Evolutionary conservation across 1,140 invertebrate species (phyloP), one percentile per base, ranked within the genome.

Genomic region (Eulimnadia texana): DNA sequence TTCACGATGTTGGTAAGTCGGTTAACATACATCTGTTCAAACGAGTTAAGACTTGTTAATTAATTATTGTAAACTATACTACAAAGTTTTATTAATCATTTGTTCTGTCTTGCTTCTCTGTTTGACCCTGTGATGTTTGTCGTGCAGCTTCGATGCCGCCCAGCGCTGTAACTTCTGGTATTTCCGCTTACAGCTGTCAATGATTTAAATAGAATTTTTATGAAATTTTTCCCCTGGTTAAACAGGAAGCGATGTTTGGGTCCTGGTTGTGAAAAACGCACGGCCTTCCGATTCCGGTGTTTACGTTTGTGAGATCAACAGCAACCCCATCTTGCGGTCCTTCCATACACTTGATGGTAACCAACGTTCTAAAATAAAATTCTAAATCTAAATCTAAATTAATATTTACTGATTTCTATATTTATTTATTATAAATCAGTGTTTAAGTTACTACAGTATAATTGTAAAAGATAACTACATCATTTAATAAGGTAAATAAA

Each of bases 251-350:
- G 85, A 88, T 68, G 85, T 88, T 13, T 90, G 86, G 86, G 84
- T 88, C 25, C 75, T 90, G n/a, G 79, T 84, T 49, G 86, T 90
- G 66, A 82, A 82, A 66, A 73, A 77, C 24, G 78, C 82, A 1
- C 81, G 78, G 66, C 70, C 79, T 2, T 76, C 76, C 6, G 88
- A 90, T 70, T 79, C 84, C 3, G 88, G 86, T 2, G 75, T 86
- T 6, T 90, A 90, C 68, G 80, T 84, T 64, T 90, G 88, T 66
- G 86, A 89, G 72, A 79, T 89, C 0, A 90, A 89, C 74, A 85
- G 82, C n/a, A 81, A 82, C 64, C 86, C 86, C 0, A 79, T 82
- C 2, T 75, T 87, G 16, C 76, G 81, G 52, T 85, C 84, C 63
- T 86, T 86, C 68, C 84, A 88, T 68, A 81, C 82, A 69, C 71